A percentile compares a stretch with the other conserved stretches of the same genome.
Evolutionary conservation across 2,797 vertebrate species (phyloP).

Genomic region (Rhynchotus rufescens): DNA sequence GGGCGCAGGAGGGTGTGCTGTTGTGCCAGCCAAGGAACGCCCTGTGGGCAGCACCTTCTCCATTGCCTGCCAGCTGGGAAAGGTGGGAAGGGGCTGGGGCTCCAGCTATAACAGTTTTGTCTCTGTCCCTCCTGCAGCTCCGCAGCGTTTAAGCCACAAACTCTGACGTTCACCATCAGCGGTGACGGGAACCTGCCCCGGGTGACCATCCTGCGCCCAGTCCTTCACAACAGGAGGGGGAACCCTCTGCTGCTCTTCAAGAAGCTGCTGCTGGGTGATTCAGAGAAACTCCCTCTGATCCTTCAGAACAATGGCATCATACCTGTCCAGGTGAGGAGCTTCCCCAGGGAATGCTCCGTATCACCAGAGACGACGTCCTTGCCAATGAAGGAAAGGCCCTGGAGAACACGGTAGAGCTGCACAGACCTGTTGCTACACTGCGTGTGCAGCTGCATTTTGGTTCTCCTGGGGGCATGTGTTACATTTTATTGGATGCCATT

Average conservation of each 20-base stretch:
- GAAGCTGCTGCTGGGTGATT: constrained; percentile 78
- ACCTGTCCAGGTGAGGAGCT: constrained; percentile 76
- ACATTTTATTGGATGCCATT: background rate
- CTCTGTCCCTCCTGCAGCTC: constrained; percentile 52
- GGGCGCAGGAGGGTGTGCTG: background rate
- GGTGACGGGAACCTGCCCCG: constrained; percentile 89
- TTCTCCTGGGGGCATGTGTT: background rate
- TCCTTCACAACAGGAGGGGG: constrained; percentile 75
- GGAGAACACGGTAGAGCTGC: background rate
- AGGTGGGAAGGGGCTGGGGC: background rate
- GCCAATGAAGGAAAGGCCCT: too few species aligned
- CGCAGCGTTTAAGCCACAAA: constrained; percentile 53
- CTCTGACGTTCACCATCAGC: constrained; percentile 83
- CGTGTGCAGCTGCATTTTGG: background rate
- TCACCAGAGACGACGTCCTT: background rate
- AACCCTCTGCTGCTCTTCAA: constrained; percentile 86
- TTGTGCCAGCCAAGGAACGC: background rate
- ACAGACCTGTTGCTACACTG: background rate
- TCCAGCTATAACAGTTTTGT: background rate
- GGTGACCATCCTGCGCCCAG: constrained; percentile 83
- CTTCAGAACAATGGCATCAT: constrained; percentile 85
- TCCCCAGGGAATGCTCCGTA: background rate
- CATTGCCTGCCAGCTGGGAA: background rate
- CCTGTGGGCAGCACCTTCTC: accelerated
- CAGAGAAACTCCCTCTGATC: constrained; percentile 80